phyloP scores from a whole-genome alignment of 1,140 invertebrate genomes.

The Bemisia tabaci region DNA sequence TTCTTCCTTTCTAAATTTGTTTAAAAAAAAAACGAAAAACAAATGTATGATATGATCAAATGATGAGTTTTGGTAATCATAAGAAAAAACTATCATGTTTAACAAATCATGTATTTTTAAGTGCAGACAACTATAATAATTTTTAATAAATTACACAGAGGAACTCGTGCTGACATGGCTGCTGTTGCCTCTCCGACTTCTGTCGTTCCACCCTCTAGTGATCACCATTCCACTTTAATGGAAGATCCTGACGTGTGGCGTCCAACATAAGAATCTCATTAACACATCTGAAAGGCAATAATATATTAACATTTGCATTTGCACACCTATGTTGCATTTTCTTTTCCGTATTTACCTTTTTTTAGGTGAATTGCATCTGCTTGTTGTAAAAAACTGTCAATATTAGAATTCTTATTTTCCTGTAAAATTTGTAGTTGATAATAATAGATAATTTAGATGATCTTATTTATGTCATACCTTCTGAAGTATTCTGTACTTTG shows the following conservation, averaged over 20 bases:
- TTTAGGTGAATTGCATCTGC: no score
- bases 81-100: slow-evolving; percentile 3
- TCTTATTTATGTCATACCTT: no score
- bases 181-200: slow-evolving; percentile 53
- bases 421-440: no score
- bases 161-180: slow-evolving; percentile 64
- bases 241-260: slow-evolving; percentile 80
- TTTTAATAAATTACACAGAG: no score
- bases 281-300: background rate
- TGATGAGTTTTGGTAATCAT: no score
- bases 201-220: slow-evolving; percentile 43
- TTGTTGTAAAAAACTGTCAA: no score
- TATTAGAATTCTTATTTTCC: no score
- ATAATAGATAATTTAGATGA: no score
- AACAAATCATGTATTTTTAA: slow-evolving; percentile 5
- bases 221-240: slow-evolving; percentile 63
- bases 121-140: background rate
- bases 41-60: no score
- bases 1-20: no score
- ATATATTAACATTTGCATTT: background rate
- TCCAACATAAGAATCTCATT: slow-evolving; percentile 45
- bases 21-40: no score
- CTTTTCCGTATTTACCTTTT: background rate
- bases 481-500: no score
- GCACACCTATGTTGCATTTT: background rate